Evolutionary conservation across 2,797 vertebrate genomes (phyloP), one percentile per base, ranked within the genome.

Genomic region (Nyctibius grandis): DNA sequence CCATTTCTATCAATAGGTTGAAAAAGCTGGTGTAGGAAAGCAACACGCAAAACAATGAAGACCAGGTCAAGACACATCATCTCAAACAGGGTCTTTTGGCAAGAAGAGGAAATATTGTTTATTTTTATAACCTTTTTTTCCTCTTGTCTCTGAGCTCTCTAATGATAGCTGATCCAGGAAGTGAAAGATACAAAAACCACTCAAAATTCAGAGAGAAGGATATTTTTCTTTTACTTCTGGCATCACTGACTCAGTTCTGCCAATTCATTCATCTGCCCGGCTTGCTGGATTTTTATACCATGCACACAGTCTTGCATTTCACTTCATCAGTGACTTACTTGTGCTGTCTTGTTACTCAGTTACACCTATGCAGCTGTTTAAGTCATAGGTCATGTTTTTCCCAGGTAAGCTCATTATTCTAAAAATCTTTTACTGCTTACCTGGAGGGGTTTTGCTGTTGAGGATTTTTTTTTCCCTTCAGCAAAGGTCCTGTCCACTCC

Each of bases 311-410:
- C 77, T 76, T 64, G 29, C 56, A 63, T 88, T 93, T 93, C 45
- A 53, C 44, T 90, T 53, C 38, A 53, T 73, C 73, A 87, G 53
- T 77, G 72, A 83, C 74, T 91, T 94, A 60, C 69, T 95, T 95
- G 88, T 93, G 34, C 42, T 67, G 11, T 68, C 76, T 69, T 69
- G 20, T 85, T 79, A 63, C 80, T 93, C 70, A 77, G 67, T 68
- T 78, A 70, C 68, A 74, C 25, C 70, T 64, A 14, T 16, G 42
- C 47, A 84, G 59, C 25, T 69, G 29, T 54, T 72, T 82, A 87
- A 90, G 31, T 91, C 60, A 57, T n/a, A 64, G 89, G 70, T 89
- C 56, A 20, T 80, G 56, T 85, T 94, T 95, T 95, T 95, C 40
- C 51, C 64, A 75, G 40, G 68, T 85, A 95, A 89, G 68, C 48